These are phyloP conservation scores for Rhopalosiphum nymphaeae DNA, from an alignment of 2,888 invertebrate genomes.

Conservation along the genomic window DNA sequence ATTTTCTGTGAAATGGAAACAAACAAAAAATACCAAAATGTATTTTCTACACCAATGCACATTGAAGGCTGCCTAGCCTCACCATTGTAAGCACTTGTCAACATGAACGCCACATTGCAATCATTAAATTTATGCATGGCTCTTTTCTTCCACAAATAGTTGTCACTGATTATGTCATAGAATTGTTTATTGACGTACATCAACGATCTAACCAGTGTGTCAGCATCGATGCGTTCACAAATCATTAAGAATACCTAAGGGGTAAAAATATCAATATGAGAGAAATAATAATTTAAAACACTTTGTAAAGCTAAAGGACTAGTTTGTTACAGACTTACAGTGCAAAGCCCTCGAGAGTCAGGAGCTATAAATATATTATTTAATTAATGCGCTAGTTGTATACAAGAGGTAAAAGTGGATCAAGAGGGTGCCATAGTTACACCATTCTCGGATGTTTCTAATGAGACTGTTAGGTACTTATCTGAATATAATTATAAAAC, in stretches of 20 bases:
- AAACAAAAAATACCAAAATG: not conserved
- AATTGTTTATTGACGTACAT: slow-evolving; percentile 56
- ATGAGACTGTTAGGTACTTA: not conserved
- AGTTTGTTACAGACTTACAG: not conserved
- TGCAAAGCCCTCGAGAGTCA: not conserved
- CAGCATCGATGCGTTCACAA: slow-evolving; percentile 24
- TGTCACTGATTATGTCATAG: slow-evolving; percentile 30
- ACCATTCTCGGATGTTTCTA: not conserved
- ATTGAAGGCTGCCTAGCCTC: not conserved
- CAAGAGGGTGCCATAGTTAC: not conserved
- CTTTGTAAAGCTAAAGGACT: not conserved
- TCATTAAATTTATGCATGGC: not conserved
- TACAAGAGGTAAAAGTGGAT: not conserved
- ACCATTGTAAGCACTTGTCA: slow-evolving; percentile 14
- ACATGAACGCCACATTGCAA: slow-evolving; percentile 31
- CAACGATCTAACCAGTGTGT: slow-evolving; percentile 33
- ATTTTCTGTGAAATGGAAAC: slow-evolving; percentile 12
- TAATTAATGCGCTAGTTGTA: not conserved
- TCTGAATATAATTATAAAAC: not conserved
- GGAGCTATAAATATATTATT: not conserved
- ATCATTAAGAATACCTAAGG: slow-evolving; percentile 44
- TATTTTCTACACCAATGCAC: not conserved
- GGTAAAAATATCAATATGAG: not conserved
- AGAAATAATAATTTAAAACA: not conserved
- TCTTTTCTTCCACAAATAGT: slow-evolving; percentile 53